Evolutionary conservation across 2,888 invertebrate genomes (phyloP), one percentile per base, ranked within the genome.

Genomic region (Apantesis nais): DNA sequence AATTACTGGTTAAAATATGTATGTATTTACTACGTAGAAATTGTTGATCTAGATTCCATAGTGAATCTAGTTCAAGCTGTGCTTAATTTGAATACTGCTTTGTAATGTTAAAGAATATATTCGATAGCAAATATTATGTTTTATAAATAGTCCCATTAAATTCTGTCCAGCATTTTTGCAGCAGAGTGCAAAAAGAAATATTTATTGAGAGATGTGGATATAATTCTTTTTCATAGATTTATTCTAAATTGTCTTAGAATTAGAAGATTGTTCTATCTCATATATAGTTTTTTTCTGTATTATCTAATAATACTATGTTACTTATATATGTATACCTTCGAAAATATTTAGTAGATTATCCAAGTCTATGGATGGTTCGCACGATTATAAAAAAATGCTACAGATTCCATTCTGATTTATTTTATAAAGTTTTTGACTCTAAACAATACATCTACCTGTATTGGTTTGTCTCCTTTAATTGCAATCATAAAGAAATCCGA

Each of bases 271-370:
- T 22, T 65, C 22, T 34, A 14, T 52, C 14, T 39, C 3, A 48
- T 19, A 44, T 67, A 52, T n/a, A 34, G 34, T 48, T 48, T 48
- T 67, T 37, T 61, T 48, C 34, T 31, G 34, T 37, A 25, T 58
- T 25, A 34, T 64, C 63, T 69, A 63, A 62, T 16, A 60, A 75
- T 70, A 70, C 63, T 77, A 82, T 80, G 79, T 71, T 74, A 82
- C 82, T 79, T 69, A 64, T 75, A 66, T 29, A 58, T 14, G 12
- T 34, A 60, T 68, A 41, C 25, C 25, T 31, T 68, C 25, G 16
- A 62, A 52, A 48, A 65, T 55, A 60, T 25, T 60, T 16, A 58
- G 12, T 55, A 31, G 8, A 58, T 55, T 22, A 3, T 37, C 29
- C 37, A 16, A 31, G 69, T 71, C 41, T 70, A 76, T 79, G 77